A percentile compares a stretch with the other conserved stretches of the same genome.
Evolutionary conservation across 2,888 invertebrate genomes (phyloP).

Genomic region (Ypsolopha sequella): DNA sequence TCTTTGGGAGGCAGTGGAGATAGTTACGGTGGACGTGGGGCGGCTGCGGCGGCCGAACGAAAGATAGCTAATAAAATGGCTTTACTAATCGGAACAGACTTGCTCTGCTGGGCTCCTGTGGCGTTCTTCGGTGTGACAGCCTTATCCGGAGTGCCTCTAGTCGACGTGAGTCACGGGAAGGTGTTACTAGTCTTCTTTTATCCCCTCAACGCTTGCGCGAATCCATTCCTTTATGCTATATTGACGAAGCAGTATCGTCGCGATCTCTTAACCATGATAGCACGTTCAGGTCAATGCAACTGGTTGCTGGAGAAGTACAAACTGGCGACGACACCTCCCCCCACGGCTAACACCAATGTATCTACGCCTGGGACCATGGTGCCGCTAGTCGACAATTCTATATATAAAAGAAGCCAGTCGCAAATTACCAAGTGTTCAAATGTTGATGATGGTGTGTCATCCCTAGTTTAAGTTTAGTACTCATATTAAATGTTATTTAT

Average conservation of each 20-base stretch:
- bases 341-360: slow-evolving; percentile 52
- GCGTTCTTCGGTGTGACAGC: slow-evolving; percentile 92
- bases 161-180: slow-evolving; percentile 84
- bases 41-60: slow-evolving; percentile 74
- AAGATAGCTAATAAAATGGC: slow-evolving; percentile 93
- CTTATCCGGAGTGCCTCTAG: slow-evolving; percentile 84
- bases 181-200: slow-evolving; percentile 91
- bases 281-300: slow-evolving; percentile 68
- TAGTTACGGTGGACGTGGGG: slow-evolving; percentile 73
- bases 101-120: slow-evolving; percentile 89
- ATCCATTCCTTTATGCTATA: slow-evolving; percentile 93
- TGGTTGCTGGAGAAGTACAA: slow-evolving; percentile 56
- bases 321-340: slow-evolving; percentile 49
- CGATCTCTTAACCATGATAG: slow-evolving; percentile 77
- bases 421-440: slow-evolving; percentile 26
- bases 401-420: slow-evolving; percentile 37
- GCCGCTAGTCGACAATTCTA: slow-evolving; percentile 39
- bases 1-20: slow-evolving; percentile 81
- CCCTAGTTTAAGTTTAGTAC: slow-evolving; percentile 26
- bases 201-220: slow-evolving; percentile 92
- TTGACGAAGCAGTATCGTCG: slow-evolving; percentile 88
- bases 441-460: slow-evolving; percentile 37
- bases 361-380: slow-evolving; percentile 41
- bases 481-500: slow-evolving; percentile 48
- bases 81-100: slow-evolving; percentile 87